These are phyloP conservation scores for Malthinus seriepunctatus DNA, from an alignment of 2,888 invertebrate species.

Conservation along the genomic window DNA sequence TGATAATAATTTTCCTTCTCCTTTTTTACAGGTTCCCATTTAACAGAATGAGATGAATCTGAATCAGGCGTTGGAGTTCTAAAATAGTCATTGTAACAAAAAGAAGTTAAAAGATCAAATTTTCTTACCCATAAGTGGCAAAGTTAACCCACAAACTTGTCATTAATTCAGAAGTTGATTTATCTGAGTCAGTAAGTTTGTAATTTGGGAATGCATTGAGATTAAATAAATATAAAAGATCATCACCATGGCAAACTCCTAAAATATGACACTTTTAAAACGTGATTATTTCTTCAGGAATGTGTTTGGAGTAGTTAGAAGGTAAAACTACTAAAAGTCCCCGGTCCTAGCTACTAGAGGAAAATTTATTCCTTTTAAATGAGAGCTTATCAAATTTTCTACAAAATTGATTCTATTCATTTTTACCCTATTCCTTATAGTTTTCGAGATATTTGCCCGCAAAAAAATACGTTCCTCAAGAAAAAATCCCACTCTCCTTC, in stretches of 20 bases:
- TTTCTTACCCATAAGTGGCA: constrained; percentile 66
- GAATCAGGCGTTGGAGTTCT: constrained; percentile 69
- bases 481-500: too few relatives aligned
- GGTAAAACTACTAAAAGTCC: too few relatives aligned
- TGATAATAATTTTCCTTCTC: constrained; percentile 59
- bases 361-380: too few relatives aligned
- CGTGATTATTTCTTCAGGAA: too few relatives aligned
- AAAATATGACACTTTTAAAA: too few relatives aligned
- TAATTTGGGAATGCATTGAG: constrained; percentile 57
- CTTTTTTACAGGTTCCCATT: constrained; percentile 63
- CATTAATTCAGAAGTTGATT: constrained; percentile 63
- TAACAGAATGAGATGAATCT: constrained; percentile 49
- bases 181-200: constrained; percentile 61
- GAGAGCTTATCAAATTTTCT: too few relatives aligned
- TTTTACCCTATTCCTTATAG: too few relatives aligned
- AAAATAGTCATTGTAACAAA: constrained; percentile 62
- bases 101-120: background rate
- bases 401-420: too few relatives aligned
- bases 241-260: constrained; percentile 84
- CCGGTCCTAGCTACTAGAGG: too few relatives aligned
- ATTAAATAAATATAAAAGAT: constrained; percentile 76
- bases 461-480: too few relatives aligned
- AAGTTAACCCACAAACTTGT: constrained; percentile 76
- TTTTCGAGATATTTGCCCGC: too few relatives aligned
- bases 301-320: too few relatives aligned